Conservation (phyloP, 2,113 vertebrate species). For the Melanerpes formicivorus region DNA sequence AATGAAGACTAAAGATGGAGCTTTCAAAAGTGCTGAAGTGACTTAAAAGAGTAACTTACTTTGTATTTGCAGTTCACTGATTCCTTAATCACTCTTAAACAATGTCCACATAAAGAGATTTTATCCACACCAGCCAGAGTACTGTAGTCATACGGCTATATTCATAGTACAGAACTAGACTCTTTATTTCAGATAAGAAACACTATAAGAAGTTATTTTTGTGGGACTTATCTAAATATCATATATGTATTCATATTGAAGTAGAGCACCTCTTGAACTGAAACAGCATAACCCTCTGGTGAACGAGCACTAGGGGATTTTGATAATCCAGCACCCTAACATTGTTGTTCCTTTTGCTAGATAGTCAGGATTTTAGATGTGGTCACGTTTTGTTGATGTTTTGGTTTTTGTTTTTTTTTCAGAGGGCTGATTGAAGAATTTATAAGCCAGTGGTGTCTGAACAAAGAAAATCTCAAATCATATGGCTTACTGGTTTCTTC, state of each 20-base stretch:
- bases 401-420: not conserved
- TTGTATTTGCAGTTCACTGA: not conserved
- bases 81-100: slow-evolving; percentile 51
- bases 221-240: not conserved
- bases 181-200: not conserved
- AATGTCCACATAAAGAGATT: not conserved
- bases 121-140: not conserved
- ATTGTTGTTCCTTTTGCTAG: not conserved
- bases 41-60: accelerated
- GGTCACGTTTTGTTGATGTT: not conserved
- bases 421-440: not conserved
- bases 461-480: not conserved
- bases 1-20: slow-evolving; percentile 59
- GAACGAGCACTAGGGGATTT: not conserved
- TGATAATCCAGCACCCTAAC: not conserved
- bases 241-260: not conserved
- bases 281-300: not conserved
- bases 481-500: not conserved
- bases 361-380: not conserved
- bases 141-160: not conserved
- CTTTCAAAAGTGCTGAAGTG: slow-evolving; percentile 34
- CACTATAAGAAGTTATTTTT: not conserved
- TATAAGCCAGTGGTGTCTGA: not conserved
- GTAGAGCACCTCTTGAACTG: not conserved
- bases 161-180: not conserved